Conservation (phyloP, 2,888 invertebrate species). For the Leptopilina drosophilae region DNA sequence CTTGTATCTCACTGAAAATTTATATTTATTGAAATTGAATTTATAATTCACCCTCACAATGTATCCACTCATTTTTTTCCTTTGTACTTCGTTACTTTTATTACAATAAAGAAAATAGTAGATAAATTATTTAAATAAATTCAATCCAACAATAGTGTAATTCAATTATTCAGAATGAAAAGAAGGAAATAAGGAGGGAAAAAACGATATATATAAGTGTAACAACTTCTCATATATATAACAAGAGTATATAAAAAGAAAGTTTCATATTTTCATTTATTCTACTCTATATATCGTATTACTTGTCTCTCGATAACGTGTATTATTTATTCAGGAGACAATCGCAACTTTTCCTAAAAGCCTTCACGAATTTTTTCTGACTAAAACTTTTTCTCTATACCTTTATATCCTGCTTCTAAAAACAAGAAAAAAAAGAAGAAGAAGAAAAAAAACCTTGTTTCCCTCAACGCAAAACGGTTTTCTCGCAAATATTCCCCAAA, state of each 20-base stretch:
- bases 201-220: neutral
- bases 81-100: neutral
- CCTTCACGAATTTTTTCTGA: slow-evolving; percentile 4
- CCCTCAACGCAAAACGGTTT: neutral
- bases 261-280: neutral
- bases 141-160: neutral
- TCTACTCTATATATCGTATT: neutral
- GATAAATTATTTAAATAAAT: too few species aligned
- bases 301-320: neutral
- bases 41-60: neutral
- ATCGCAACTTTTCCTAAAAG: neutral
- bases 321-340: slow-evolving; percentile 11
- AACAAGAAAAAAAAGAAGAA: neutral
- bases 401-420: neutral
- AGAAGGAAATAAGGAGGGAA: neutral
- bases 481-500: neutral
- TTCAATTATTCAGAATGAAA: slow-evolving; percentile 1
- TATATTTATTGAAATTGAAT: neutral
- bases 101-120: neutral
- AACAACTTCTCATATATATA: neutral
- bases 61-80: neutral
- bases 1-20: neutral
- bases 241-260: neutral
- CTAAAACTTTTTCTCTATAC: neutral
- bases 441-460: neutral